Conservation (phyloP, 2,113 vertebrate species). For the Guaruba guarouba region DNA sequence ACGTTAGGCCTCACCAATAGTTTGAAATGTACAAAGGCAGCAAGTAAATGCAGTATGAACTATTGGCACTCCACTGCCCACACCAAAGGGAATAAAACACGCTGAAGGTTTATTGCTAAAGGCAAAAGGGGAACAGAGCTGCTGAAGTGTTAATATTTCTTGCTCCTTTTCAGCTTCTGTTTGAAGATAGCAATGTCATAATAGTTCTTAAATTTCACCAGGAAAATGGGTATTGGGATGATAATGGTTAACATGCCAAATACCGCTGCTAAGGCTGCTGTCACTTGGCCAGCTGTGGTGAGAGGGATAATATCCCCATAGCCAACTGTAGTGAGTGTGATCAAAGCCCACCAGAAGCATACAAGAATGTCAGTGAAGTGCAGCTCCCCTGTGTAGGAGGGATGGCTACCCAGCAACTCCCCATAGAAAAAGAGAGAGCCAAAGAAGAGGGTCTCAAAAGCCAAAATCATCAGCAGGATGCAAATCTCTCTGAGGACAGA, state of each 20-base stretch:
- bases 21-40: neutral
- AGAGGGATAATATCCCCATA: conserved; percentile 36
- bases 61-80: neutral
- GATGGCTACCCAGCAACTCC: conserved; percentile 4
- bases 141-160: neutral
- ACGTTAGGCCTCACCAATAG: neutral
- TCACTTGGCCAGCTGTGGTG: conserved; percentile 11
- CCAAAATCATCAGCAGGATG: conserved; percentile 44
- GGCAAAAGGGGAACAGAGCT: neutral
- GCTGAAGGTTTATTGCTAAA: neutral
- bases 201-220: conserved; percentile 50
- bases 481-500: conserved; percentile 38
- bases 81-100: neutral
- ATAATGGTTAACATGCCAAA: conserved; percentile 23
- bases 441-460: conserved; percentile 55
- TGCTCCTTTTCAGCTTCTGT: conserved; percentile 28
- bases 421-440: conserved; percentile 43
- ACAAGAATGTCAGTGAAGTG: conserved; percentile 10
- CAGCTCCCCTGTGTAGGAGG: neutral
- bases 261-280: conserved; percentile 2
- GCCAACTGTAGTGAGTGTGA: conserved; percentile 48
- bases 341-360: conserved; percentile 59
- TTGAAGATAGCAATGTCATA: conserved; percentile 27
- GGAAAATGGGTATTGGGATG: conserved; percentile 50
- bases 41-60: neutral